phyloP scores from a whole-genome alignment of 2,797 vertebrate genomes.

The Cephalopachus bancanus region DNA sequence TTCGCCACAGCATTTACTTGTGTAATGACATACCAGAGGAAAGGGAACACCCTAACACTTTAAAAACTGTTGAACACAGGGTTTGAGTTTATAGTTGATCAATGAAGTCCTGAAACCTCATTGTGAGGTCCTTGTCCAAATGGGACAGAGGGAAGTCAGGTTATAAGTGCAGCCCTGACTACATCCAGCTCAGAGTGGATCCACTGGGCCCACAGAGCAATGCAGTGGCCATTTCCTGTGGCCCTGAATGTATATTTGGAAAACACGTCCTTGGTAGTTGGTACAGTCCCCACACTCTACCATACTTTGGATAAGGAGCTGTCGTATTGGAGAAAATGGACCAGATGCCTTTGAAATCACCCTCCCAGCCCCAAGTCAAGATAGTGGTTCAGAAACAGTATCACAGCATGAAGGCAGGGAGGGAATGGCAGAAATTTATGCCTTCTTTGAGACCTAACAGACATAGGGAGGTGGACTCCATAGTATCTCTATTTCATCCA shows the following conservation, averaged over 20 bases:
- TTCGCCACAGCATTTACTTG: background rate
- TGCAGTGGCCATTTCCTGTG: too few species aligned
- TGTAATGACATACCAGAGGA: background rate
- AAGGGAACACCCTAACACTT: background rate
- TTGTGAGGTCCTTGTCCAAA: background rate
- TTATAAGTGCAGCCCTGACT: background rate
- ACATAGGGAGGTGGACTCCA: too few species aligned
- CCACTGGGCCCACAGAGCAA: background rate
- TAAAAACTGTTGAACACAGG: background rate
- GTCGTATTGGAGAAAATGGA: background rate
- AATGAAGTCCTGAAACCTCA: background rate
- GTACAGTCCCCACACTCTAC: background rate
- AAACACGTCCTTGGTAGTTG: background rate
- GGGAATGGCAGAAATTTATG: background rate
- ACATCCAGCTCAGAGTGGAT: background rate
- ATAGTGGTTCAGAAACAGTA: background rate
- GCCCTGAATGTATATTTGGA: background rate
- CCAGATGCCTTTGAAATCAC: background rate
- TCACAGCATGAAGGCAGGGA: background rate
- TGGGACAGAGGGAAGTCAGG: fast-evolving
- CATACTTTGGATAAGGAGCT: background rate
- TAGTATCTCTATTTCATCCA: too few species aligned
- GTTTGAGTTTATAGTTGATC: background rate
- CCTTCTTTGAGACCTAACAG: background rate
- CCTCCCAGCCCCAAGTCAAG: background rate